These are phyloP conservation scores for Euleptes europaea DNA, from an alignment of 2,113 vertebrate species.

Conservation along the genomic window DNA sequence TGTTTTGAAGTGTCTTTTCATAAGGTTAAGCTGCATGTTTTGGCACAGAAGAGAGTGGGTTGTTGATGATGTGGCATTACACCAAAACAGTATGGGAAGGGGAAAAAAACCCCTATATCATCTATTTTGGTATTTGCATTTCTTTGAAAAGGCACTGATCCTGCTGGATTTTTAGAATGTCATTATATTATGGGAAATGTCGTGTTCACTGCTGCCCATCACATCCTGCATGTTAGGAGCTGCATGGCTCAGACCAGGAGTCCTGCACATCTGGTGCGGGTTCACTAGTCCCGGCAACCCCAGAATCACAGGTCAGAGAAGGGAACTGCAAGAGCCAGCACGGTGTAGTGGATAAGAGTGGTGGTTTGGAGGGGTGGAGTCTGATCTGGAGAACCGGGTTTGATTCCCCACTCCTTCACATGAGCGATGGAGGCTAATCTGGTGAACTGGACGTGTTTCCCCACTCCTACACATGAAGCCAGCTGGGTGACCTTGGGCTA, in stretches of 20 bases:
- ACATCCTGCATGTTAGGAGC: not conserved
- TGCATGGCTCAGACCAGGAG: not conserved
- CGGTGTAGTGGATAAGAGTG: no score
- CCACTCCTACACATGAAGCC: no score
- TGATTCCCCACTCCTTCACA: no score
- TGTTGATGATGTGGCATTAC: constrained; percentile 47
- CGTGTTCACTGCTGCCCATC: not conserved
- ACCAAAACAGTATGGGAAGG: constrained; percentile 32
- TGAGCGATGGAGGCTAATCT: no score
- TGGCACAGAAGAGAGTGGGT: constrained; percentile 51
- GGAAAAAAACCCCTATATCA: constrained; percentile 17
- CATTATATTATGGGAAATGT: not conserved
- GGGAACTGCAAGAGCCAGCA: not conserved
- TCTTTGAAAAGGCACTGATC: constrained; percentile 26
- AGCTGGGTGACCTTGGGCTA: no score
- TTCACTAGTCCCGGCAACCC: not conserved
- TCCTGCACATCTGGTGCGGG: not conserved
- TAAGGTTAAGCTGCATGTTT: constrained; percentile 46
- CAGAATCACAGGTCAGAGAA: not conserved
- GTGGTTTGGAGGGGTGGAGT: no score
- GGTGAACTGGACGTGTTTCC: no score
- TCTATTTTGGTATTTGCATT: constrained; percentile 35
- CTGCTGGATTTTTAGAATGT: not conserved
- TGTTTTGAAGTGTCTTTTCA: constrained; percentile 61
- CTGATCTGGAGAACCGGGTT: no score